Evolutionary conservation across 1,140 invertebrate genomes (phyloP).

Genomic region (Cherax destructor): DNA sequence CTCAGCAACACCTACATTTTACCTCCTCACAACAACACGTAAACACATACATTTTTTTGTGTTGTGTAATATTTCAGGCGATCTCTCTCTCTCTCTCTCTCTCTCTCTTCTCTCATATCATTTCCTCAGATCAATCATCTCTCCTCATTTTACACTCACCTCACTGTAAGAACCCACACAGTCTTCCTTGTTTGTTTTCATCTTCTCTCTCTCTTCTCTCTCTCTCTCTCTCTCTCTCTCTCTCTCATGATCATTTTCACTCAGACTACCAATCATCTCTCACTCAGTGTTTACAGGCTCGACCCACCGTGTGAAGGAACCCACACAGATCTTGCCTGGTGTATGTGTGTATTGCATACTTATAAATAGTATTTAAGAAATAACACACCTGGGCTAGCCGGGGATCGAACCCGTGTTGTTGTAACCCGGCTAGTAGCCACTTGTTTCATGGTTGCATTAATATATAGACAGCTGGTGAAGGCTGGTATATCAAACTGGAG

Average conservation of each 20-base stretch:
- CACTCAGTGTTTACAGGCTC: neutral
- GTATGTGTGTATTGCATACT: too few relatives aligned
- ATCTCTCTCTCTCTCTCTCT: neutral
- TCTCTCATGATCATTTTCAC: neutral
- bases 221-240: constrained; percentile 30
- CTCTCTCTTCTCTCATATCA: neutral
- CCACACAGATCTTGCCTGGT: too few relatives aligned
- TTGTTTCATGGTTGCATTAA: too few relatives aligned
- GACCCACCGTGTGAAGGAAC: neutral
- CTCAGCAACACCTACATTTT: too few relatives aligned
- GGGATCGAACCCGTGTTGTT: too few relatives aligned
- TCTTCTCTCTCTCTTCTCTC: constrained; percentile 13
- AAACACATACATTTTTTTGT: neutral
- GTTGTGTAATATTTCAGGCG: neutral
- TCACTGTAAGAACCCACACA: neutral
- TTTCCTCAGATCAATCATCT: too few relatives aligned
- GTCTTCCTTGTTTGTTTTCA: neutral
- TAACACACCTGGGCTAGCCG: too few relatives aligned
- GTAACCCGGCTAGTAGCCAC: too few relatives aligned
- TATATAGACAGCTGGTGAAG: too few relatives aligned
- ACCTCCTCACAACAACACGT: too few relatives aligned
- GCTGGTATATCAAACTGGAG: too few relatives aligned
- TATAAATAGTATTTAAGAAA: too few relatives aligned
- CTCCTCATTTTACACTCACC: neutral
- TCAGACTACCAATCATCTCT: neutral